These are phyloP conservation scores for Tokudaia muenninki DNA, from an alignment of 2,797 vertebrate species.

Conservation along the genomic window DNA sequence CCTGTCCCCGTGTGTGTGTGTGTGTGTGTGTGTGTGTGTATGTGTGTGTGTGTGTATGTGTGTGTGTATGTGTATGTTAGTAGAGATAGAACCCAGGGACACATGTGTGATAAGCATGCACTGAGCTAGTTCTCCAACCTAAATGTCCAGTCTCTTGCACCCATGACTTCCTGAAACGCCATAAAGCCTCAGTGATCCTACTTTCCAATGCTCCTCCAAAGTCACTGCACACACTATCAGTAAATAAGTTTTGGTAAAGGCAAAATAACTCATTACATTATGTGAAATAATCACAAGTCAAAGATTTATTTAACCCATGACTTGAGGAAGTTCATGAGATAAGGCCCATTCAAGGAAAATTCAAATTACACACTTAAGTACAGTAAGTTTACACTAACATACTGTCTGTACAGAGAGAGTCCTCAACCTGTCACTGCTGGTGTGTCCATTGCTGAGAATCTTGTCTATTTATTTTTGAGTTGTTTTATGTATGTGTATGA, in stretches of 20 bases:
- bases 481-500: neutral
- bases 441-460: neutral
- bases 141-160: neutral
- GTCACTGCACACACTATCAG: neutral
- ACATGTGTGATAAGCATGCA: neutral
- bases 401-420: neutral
- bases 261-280: neutral
- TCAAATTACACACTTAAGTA: neutral
- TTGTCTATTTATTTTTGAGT: neutral
- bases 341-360: neutral
- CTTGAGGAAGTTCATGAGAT: neutral
- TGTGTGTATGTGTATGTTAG: neutral
- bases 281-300: neutral
- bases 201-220: neutral
- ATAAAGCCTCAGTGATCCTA: no score
- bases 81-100: neutral
- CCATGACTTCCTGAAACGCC: no score
- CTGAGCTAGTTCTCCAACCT: neutral
- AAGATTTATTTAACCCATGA: neutral
- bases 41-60: neutral
- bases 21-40: neutral
- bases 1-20: no score
- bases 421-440: neutral
- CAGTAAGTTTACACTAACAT: neutral
- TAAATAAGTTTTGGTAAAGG: neutral